Evolutionary conservation across 2,888 invertebrate genomes (phyloP).

Genomic region (Hemithea aestivaria): DNA sequence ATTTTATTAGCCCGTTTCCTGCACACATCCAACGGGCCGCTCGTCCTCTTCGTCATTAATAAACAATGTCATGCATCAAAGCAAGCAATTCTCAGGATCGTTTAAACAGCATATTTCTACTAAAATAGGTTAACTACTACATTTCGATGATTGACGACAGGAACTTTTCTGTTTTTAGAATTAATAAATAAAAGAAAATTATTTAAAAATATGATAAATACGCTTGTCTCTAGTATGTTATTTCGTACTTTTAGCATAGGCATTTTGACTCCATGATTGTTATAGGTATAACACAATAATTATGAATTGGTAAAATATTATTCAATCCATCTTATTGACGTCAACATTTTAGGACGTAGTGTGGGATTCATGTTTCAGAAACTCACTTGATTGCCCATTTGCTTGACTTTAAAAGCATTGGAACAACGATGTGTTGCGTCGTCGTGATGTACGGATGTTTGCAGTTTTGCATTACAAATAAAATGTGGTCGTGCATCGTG

Average conservation of each 20-base stretch:
- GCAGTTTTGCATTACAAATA: slow-evolving; percentile 67
- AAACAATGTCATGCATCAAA: slow-evolving; percentile 62
- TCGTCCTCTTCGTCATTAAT: slow-evolving; percentile 48
- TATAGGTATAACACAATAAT: too few species aligned
- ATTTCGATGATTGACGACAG: slow-evolving; percentile 18
- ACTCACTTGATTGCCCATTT: background rate
- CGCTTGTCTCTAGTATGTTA: too few species aligned
- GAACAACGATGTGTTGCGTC: slow-evolving; percentile 9
- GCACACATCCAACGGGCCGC: slow-evolving; percentile 44
- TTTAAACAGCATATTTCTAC: slow-evolving; percentile 34
- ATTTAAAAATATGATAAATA: too few species aligned
- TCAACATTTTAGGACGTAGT: slow-evolving; percentile 14
- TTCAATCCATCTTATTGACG: slow-evolving; percentile 21
- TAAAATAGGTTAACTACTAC: slow-evolving; percentile 21
- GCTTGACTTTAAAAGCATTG: slow-evolving; percentile 8
- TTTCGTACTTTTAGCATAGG: too few species aligned
- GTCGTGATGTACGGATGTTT: slow-evolving; percentile 53
- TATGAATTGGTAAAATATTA: slow-evolving; percentile 24
- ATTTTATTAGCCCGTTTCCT: slow-evolving; percentile 53
- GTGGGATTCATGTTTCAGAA: slow-evolving; percentile 6
- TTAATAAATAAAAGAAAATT: too few species aligned
- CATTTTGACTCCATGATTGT: too few species aligned
- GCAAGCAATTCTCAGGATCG: slow-evolving; percentile 45
- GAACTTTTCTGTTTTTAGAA: slow-evolving; percentile 28
- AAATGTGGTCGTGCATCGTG: slow-evolving; percentile 45